Conservation (phyloP, 2,113 vertebrate species). For the Tragulus kanchil region DNA sequence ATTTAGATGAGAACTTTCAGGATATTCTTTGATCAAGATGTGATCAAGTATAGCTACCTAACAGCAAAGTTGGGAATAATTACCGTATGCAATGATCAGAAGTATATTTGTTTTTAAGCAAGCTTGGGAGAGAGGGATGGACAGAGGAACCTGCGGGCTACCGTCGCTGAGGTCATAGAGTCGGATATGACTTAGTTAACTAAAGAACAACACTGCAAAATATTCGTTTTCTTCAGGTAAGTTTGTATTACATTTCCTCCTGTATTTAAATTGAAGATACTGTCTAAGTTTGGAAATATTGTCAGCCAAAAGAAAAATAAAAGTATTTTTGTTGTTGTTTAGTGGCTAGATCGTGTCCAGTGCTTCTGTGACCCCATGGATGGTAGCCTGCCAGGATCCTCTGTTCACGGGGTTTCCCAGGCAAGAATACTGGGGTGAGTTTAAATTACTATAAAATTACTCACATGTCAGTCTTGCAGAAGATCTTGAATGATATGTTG, state of each 20-base stretch:
- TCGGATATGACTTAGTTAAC: not conserved
- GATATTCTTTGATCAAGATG: not conserved
- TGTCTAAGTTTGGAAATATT: not conserved
- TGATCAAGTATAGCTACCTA: not conserved
- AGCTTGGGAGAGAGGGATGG: not conserved
- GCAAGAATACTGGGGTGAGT: not conserved
- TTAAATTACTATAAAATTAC: not conserved
- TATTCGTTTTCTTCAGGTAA: slow-evolving; percentile 29
- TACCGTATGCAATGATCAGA: not conserved
- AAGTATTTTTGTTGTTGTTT: not conserved
- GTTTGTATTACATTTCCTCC: not conserved
- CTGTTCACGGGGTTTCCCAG: not conserved
- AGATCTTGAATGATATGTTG: not conserved
- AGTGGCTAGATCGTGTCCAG: not conserved
- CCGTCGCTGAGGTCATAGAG: not conserved
- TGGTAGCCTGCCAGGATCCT: not conserved
- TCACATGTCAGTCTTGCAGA: not conserved
- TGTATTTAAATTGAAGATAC: slow-evolving; percentile 16
- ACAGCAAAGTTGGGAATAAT: not conserved
- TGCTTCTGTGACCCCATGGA: not conserved
- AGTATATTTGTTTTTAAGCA: slow-evolving; percentile 13
- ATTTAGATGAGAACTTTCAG: not conserved
- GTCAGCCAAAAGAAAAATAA: not conserved
- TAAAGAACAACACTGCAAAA: not conserved
- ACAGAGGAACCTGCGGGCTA: not conserved